Conservation (phyloP, 2,113 vertebrate species). For the Cyprinodon tularosa region DNA sequence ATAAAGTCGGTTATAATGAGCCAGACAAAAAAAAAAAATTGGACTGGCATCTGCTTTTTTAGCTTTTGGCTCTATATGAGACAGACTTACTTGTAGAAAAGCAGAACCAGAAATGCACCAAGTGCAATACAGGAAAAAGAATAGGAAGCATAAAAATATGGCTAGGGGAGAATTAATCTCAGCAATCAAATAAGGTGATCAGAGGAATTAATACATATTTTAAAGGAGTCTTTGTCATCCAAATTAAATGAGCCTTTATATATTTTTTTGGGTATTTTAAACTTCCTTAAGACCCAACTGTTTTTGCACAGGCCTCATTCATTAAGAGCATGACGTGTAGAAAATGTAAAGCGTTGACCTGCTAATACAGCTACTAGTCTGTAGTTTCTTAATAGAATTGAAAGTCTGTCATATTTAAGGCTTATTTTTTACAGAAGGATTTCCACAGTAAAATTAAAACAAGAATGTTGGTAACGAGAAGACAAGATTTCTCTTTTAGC, state of each 20-base stretch:
- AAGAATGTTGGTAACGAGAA: too few relatives aligned
- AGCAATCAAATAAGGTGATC: slow-evolving; percentile 26
- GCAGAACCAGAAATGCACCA: slow-evolving; percentile 13
- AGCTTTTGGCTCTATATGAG: slow-evolving; percentile 28
- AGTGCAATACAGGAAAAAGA: neutral
- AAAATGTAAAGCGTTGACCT: too few relatives aligned
- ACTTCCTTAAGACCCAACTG: too few relatives aligned
- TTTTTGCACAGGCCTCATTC: too few relatives aligned
- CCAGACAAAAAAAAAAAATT: slow-evolving; percentile 29
- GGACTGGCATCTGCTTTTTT: slow-evolving; percentile 27
- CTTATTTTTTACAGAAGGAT: too few relatives aligned
- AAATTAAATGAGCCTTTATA: neutral
- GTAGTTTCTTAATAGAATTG: too few relatives aligned
- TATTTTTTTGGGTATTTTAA: too few relatives aligned
- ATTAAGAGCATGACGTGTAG: too few relatives aligned
- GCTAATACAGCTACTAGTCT: too few relatives aligned
- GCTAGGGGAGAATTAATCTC: slow-evolving; percentile 7
- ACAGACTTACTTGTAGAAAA: slow-evolving; percentile 10
- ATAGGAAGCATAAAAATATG: neutral
- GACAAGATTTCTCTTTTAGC: too few relatives aligned
- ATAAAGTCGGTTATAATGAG: slow-evolving; percentile 79
- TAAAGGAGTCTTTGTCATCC: neutral
- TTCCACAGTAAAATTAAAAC: too few relatives aligned
- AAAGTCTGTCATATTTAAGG: too few relatives aligned
- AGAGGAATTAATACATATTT: slow-evolving; percentile 7